Conservation (phyloP, 2,888 invertebrate genomes). For the Anthrax anthrax region DNA sequence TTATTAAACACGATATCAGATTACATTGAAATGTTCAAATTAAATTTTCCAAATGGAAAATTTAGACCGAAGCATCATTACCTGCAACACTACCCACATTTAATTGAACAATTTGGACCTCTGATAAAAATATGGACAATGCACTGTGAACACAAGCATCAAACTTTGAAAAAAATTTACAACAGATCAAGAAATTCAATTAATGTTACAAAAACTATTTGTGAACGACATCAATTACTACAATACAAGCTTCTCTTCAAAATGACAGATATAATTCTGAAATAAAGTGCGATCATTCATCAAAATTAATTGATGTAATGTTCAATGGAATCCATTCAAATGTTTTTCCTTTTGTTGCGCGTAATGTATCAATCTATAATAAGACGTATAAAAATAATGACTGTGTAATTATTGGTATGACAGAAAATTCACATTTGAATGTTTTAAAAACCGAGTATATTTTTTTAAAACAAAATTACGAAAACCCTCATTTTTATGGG, state of each 20-base stretch:
- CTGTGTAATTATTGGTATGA: neutral
- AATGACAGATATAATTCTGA: neutral
- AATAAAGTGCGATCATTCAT: neutral
- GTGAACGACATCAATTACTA: neutral
- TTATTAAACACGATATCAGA: neutral
- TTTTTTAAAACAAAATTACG: neutral
- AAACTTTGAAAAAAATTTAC: neutral
- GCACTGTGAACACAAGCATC: neutral
- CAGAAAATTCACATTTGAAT: neutral
- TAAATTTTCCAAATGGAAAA: neutral
- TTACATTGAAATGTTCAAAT: neutral
- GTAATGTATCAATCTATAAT: neutral
- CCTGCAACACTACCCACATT: neutral
- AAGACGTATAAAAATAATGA: neutral
- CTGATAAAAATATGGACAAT: neutral
- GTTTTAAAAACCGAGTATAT: neutral
- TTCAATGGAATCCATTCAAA: neutral
- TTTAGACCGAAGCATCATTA: neutral
- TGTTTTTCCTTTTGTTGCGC: neutral
- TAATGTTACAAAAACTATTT: neutral
- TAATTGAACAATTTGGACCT: neutral
- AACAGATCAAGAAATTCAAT: neutral
- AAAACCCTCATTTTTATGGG: neutral
- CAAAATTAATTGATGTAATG: neutral
- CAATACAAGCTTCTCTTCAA: neutral